A percentile compares a stretch with the other conserved stretches of the same genome.
These are phyloP conservation scores for Peromyscus californicus DNA, from an alignment of 2,113 vertebrate species.

Conservation along the genomic window DNA sequence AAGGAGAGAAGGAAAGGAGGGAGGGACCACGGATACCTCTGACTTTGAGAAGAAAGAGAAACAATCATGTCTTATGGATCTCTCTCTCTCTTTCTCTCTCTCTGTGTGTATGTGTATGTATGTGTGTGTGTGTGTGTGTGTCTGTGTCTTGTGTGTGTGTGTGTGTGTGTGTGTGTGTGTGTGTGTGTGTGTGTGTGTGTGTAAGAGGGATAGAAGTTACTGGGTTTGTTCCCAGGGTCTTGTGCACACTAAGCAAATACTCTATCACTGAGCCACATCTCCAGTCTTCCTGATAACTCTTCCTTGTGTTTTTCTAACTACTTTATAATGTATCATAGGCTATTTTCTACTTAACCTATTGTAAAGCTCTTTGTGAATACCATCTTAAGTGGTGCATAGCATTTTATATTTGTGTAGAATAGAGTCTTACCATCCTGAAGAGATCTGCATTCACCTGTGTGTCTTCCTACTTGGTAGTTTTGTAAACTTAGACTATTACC, in stretches of 20 bases:
- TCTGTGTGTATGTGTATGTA: too few relatives aligned
- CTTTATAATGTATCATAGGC: not conserved
- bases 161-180: too few relatives aligned
- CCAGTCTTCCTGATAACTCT: not conserved
- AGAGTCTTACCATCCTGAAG: not conserved
- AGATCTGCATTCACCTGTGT: not conserved
- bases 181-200: not conserved
- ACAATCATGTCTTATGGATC: too few relatives aligned
- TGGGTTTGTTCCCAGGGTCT: not conserved
- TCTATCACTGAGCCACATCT: not conserved
- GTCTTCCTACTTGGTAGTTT: not conserved
- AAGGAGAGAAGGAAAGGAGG: not conserved
- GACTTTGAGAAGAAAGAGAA: not conserved
- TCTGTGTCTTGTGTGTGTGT: too few relatives aligned
- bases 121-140: too few relatives aligned
- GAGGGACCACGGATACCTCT: not conserved
- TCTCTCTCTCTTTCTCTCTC: too few relatives aligned
- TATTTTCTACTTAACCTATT: not conserved
- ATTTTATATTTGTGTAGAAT: not conserved
- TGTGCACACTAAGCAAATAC: too few relatives aligned
- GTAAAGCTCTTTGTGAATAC: conserved; percentile 19
- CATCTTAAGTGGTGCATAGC: not conserved
- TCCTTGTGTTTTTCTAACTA: not conserved
- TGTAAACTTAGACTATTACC: not conserved
- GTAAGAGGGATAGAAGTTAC: not conserved